Base-by-base conservation (phyloP, 2,113 vertebrate species). In the western clawed frog (Xenopus tropicalis) region DNA sequence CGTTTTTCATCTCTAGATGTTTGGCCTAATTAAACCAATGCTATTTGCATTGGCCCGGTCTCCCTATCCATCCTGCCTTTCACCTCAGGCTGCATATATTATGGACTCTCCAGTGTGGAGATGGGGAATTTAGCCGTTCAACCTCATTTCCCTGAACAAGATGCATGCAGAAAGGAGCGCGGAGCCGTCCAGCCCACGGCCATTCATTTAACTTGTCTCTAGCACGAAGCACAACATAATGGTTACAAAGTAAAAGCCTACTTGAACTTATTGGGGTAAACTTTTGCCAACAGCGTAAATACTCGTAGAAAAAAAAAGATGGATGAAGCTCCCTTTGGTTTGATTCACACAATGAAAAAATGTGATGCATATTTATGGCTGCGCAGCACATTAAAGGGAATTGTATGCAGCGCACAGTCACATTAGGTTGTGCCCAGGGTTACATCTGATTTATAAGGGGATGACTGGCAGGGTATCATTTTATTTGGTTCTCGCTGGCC, bases 1-100 rank as follows among this genome's bases (percentile, higher is more conserved):
- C 73, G 66, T 76, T 76, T 76, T 67, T 76, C 51, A 44, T 76
- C 66, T 69, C 66, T 48, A 76, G 73, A 76, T 66, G 66, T 76
- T 76, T 69, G 73, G 66, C 73, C 73, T 76, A 76, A 76, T 76
- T 76, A 76, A 76, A 76, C 73, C 73, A 76, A 57, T 69, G 66
- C 73, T 76, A 76, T 76, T 76, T 76, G 73, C 73, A 76, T 76
- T 59, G 73, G 66, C 66, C 73, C 56, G 58, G 66, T 63, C 73
- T 63, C 66, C 58, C 66, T 56, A 76, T 76, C 46, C 73, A 76
- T 76, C 73, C 58, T 76, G 73, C 59, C 58, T 76, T 59, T 76
- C 59, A 63, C 66, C 73, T 64, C 73, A 44, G 73, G 73, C 73
- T 76, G 66, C 59, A 61, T 54, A 69, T 66, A 76, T 76, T 76